These are phyloP conservation scores for Listronotus oregonensis DNA, from an alignment of 1,140 invertebrate genomes.

Conservation along the genomic window DNA sequence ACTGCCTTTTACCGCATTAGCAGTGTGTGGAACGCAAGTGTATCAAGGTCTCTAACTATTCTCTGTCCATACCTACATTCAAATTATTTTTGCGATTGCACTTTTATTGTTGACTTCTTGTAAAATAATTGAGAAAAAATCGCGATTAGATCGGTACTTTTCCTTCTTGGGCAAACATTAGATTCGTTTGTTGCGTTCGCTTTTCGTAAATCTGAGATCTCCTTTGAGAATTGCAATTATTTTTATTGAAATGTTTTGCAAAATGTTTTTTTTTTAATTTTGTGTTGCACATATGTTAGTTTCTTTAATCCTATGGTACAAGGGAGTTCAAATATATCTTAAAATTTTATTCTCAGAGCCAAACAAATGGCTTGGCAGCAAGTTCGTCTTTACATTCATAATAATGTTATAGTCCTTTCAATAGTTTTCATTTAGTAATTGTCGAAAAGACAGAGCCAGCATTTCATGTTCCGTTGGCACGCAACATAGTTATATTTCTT, in stretches of 20 bases:
- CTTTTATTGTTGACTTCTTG: slow-evolving; percentile 26
- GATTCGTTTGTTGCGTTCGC: slow-evolving; percentile 11
- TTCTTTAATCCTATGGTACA: no score
- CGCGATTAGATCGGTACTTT: slow-evolving; percentile 6
- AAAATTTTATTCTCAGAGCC: no score
- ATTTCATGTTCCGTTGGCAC: no score
- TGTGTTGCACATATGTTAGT: no score
- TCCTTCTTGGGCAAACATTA: slow-evolving; percentile 10
- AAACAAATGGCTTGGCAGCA: no score
- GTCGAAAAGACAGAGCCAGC: no score
- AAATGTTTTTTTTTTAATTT: no score
- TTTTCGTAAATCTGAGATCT: slow-evolving; percentile 7
- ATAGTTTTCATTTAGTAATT: no score
- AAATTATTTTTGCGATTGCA: slow-evolving; percentile 39
- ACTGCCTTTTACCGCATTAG: slow-evolving; percentile 38
- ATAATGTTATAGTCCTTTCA: no score
- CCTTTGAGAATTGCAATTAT: not conserved
- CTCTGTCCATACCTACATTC: slow-evolving; percentile 38
- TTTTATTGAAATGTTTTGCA: not conserved
- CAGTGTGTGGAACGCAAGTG: slow-evolving; percentile 29
- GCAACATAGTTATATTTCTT: no score
- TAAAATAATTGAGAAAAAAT: slow-evolving; percentile 32
- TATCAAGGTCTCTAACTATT: slow-evolving; percentile 39
- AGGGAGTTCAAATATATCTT: no score
- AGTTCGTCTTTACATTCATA: no score